A percentile compares a stretch with the other conserved stretches of the same genome.
phyloP scores from a whole-genome alignment of 2,888 invertebrate species.

The Euclidia mi region DNA sequence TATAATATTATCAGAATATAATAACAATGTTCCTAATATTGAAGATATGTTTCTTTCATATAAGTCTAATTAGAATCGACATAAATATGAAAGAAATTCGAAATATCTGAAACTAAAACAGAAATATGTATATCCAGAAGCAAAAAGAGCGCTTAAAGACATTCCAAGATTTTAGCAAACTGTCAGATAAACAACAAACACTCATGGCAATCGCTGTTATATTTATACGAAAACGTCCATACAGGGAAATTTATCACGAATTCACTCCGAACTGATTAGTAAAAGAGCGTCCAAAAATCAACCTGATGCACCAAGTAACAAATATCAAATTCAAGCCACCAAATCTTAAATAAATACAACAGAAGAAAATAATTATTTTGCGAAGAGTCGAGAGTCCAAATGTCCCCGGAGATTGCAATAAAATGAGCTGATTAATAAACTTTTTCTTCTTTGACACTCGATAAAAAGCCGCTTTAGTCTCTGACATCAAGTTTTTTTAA shows the following conservation, averaged over 20 bases:
- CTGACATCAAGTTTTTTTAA: conserved; percentile 29
- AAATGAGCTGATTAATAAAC: conserved; percentile 43
- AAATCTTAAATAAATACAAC: conserved; percentile 7
- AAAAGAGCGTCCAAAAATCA: neutral
- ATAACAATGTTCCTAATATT: too few relatives aligned
- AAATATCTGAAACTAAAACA: neutral
- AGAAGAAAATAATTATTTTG: conserved; percentile 29
- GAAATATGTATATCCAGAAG: neutral
- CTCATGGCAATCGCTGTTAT: neutral
- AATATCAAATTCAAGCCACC: neutral
- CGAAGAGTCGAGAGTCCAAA: conserved; percentile 9
- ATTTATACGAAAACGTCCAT: neutral
- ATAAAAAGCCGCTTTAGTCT: conserved; percentile 26
- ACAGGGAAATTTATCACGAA: neutral
- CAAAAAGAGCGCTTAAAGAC: neutral
- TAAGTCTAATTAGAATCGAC: too few relatives aligned
- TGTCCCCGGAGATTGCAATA: conserved; percentile 31
- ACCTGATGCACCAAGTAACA: neutral
- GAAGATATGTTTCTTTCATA: too few relatives aligned
- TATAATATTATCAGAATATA: too few relatives aligned
- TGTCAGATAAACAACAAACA: neutral
- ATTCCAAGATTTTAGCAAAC: neutral
- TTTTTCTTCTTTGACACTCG: conserved; percentile 36
- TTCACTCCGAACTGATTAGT: neutral
- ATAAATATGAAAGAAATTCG: too few relatives aligned